Evolutionary conservation across 2,797 vertebrate genomes (phyloP), one percentile per base, ranked within the genome.

Genomic region (Eutrigla gurnardus): DNA sequence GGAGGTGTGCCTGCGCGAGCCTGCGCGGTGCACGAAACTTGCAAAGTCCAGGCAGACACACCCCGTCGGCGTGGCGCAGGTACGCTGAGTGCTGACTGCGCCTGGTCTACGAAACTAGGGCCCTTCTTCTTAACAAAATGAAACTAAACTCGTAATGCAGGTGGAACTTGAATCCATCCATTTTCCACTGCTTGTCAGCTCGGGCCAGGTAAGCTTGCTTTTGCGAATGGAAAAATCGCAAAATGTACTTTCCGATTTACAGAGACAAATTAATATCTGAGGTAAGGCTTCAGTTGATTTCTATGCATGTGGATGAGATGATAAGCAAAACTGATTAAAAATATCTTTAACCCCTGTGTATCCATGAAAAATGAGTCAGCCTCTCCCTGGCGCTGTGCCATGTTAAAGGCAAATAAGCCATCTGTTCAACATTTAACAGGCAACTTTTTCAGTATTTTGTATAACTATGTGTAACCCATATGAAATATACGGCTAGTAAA

Each of bases 251-350:
- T 11, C 12, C 37, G 4, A 12, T 18, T 50, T 15, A 36, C 12
- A 14, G 12, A 1, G 25, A 46, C 6, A 46, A 15, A 17, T 17
- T 52, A 13, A 60, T 52, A 25, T 9, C n/a, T 53, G 9, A 52
- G 13, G 13, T 25, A 13, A 70, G 45, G 42, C 25, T 15, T 14
- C 14, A 54, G 32, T 47, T 54, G 43, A 61, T 70, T 39, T 66
- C 14, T 42, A 9, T 33, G 49, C 36, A 25, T 49, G 58, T 39
- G 13, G 42, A 25, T 35, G 39, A 59, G 63, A 68, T 71, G 40
- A 67, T 75, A 71, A 75, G 58, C 42, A 42, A 62, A 76, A 65
- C 13, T 33, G 43, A 59, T 73, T 59, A 66, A 69, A 72, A 73
- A 58, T 70, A 66, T 64, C 40, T 60, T 66, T 65, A 59, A 61